A percentile compares a stretch with the other conserved stretches of the same genome.
phyloP scores from a whole-genome alignment of 2,797 vertebrate species.

The Loriculus beryllinus region DNA sequence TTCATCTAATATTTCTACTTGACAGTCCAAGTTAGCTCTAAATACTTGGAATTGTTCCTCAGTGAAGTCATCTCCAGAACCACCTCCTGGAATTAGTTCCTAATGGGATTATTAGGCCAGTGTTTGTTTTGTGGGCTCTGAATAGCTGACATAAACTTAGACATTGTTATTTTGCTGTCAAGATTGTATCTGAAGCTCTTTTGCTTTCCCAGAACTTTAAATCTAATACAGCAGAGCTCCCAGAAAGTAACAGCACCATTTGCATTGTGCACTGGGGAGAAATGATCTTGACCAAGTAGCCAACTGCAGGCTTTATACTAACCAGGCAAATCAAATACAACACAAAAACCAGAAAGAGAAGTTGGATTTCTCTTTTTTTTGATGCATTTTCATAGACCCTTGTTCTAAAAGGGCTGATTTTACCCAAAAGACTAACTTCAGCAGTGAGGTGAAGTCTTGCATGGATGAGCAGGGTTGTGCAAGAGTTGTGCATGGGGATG shows the following conservation, averaged over 20 bases:
- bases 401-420: background rate
- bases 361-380: background rate
- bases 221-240: background rate
- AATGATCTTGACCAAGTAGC: background rate
- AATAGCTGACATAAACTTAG: background rate
- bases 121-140: slow-evolving; percentile 43
- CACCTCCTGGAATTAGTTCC: background rate
- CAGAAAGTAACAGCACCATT: background rate
- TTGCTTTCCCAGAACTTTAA: background rate
- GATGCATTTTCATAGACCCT: background rate
- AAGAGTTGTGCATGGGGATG: background rate
- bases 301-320: background rate
- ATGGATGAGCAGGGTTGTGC: background rate
- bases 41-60: slow-evolving; percentile 30
- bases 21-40: background rate
- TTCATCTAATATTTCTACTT: background rate
- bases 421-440: background rate
- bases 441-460: background rate
- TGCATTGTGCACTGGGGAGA: background rate
- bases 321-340: background rate
- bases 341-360: background rate
- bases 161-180: slow-evolving; percentile 37
- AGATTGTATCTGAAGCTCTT: slow-evolving; percentile 1
- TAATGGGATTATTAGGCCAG: slow-evolving; percentile 30
- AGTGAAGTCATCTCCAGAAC: slow-evolving; percentile 14